Percentiles rank a stretch among this genome's conserved stretches.
Evolutionary conservation across 2,113 vertebrate species (phyloP).

Genomic region (Callipepla californica): DNA sequence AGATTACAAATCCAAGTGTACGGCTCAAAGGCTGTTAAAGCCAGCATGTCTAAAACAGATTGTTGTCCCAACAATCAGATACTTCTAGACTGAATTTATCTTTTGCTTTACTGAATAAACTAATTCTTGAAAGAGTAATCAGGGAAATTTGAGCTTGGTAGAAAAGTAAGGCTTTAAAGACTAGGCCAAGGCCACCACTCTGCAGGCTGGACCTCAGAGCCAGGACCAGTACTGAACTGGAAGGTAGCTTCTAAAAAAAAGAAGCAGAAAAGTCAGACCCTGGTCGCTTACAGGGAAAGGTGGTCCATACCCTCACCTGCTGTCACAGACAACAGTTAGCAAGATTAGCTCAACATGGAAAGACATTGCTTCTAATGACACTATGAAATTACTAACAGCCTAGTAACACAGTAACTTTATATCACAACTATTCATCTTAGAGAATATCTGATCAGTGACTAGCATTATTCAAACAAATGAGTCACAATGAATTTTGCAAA

Average conservation of each 20-base stretch:
- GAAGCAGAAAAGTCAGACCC: not conserved
- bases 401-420: not conserved
- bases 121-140: not conserved
- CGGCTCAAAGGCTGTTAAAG: not conserved
- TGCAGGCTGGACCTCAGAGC: not conserved
- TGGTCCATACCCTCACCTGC: not conserved
- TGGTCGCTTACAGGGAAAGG: not conserved
- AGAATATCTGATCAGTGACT: slow-evolving; percentile 9
- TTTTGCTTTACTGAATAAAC: not conserved
- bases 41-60: not conserved
- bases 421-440: not conserved
- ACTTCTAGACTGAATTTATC: not conserved
- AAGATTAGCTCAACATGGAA: not conserved
- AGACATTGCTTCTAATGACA: not conserved
- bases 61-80: not conserved
- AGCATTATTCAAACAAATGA: slow-evolving; percentile 16
- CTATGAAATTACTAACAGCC: slow-evolving; percentile 6
- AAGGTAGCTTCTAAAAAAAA: not conserved
- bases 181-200: not conserved
- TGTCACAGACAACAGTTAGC: not conserved
- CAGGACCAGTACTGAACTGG: not conserved
- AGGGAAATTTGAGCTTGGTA: not conserved
- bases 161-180: not conserved
- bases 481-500: slow-evolving; percentile 36
- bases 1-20: not conserved